Evolutionary conservation across 2,888 invertebrate genomes (phyloP).

Genomic region (Caenorhabditis afra): DNA sequence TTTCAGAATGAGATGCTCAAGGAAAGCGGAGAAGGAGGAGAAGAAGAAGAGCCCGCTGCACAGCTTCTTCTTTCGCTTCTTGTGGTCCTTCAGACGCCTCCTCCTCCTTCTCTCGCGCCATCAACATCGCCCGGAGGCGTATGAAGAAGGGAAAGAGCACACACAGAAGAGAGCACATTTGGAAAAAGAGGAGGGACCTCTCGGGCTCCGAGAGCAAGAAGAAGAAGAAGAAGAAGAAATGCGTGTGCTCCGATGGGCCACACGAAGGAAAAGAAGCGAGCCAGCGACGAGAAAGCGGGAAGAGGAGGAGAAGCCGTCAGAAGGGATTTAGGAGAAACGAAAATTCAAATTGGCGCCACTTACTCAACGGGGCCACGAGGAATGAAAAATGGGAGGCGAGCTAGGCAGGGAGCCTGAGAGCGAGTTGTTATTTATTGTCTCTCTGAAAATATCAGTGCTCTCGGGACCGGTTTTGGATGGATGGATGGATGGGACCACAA

Average conservation of each 20-base stretch:
- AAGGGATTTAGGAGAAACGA: no score
- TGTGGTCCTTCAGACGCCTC: conserved; percentile 12
- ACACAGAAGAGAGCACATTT: neutral
- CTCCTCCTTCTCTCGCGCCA: conserved; percentile 26
- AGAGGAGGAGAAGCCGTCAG: neutral
- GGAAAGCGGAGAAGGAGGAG: conserved; percentile 20
- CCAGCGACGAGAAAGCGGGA: neutral
- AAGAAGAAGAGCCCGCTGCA: conserved; percentile 16
- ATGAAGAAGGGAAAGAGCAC: neutral
- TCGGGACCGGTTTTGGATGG: neutral
- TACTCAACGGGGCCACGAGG: no score
- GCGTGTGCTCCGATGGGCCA: no score
- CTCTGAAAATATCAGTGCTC: neutral
- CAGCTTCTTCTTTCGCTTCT: neutral
- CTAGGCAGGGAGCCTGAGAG: no score
- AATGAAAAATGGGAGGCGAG: no score
- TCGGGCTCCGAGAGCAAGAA: neutral
- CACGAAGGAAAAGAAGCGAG: neutral
- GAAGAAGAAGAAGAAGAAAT: neutral
- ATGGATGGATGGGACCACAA: conserved; percentile 16
- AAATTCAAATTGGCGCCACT: no score
- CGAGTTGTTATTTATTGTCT: neutral
- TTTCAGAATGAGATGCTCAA: neutral
- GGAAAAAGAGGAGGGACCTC: neutral
- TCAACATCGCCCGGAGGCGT: conserved; percentile 33